Evolutionary conservation across 2,113 vertebrate genomes (phyloP), one percentile per base, ranked within the genome.

Genomic region (Paralichthys olivaceus): DNA sequence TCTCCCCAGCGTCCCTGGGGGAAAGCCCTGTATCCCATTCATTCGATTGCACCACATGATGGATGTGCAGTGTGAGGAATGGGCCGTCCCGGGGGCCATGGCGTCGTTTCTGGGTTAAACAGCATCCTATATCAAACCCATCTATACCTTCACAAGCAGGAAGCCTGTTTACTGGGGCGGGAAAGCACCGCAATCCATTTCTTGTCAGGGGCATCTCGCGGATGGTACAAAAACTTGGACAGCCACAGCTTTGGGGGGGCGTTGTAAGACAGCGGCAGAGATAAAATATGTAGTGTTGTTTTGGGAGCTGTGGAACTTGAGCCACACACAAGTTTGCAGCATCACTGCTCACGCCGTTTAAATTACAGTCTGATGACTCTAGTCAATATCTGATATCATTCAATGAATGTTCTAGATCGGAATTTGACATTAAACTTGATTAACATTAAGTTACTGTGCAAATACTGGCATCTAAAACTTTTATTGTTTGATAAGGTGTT

Each of bases 41-140:
- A 84, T 90, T 86, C 85, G 71, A 91, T 91, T 92, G 84, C 86
- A 87, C 90, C 67, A 63, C 85, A 81, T 89, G 93, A 94, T 93
- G 84, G 94, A 93, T 91, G 91, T 87, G 88, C 85, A 83, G 79
- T 68, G 83, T 78, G 88, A 85, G 92, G 92, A 94, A 88, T 86
- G 89, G 79, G 72, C 71, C 12, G 70, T 90, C 91, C 79, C 89
- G 57, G 68, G 87, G 43, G 72, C 68, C 83, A n/a, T 3, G 83
- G 1, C 68, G 87, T 92, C 93, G 82, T 94, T 84, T 91, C 68
- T 61, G 95, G 90, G 91, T 95, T 94, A 94, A 95, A 93, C 77
- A 79, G 81, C 87, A 91, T 91, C 93, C 83, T 85, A 81, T 77
- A 77, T 80, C 84, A 91, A 93, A 92, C 87, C 91, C 82, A 88